Conservation (phyloP, 2,113 vertebrate genomes). For the Ursus arctos region DNA sequence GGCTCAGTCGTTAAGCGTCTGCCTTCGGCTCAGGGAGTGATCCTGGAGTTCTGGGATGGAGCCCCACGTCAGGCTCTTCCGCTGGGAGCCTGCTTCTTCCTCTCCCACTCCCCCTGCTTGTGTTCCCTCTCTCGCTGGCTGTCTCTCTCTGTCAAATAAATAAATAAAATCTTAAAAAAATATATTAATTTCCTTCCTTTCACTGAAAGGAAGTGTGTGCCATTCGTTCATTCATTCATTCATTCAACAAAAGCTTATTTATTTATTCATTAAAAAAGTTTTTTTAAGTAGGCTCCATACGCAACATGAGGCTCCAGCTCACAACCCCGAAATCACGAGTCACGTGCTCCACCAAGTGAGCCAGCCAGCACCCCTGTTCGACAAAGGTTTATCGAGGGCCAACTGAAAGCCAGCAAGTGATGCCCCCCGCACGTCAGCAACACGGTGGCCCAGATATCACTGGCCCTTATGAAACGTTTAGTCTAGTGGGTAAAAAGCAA, state of each 20-base stretch:
- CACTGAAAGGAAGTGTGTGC: not conserved
- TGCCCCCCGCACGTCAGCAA: not conserved
- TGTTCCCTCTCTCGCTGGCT: no score
- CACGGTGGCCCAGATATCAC: not conserved
- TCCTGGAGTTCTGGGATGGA: no score
- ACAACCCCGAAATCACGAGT: not conserved
- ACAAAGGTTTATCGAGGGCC: not conserved
- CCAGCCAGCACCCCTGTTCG: not conserved
- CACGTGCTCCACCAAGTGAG: not conserved
- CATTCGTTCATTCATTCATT: not conserved
- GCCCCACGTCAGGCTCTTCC: no score
- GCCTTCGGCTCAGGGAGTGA: no score
- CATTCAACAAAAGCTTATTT: not conserved
- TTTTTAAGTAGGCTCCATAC: not conserved
- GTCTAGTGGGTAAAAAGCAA: not conserved
- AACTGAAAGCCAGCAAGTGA: not conserved
- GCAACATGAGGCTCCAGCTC: not conserved
- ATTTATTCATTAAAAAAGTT: not conserved
- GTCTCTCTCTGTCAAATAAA: no score
- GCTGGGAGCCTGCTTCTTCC: no score
- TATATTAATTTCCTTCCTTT: conserved; percentile 6
- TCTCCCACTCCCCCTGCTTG: no score
- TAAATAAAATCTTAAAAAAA: not conserved
- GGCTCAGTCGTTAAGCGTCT: no score
- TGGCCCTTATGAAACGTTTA: not conserved